A percentile compares a stretch with the other conserved stretches of the same genome.
Evolutionary conservation across 2,888 invertebrate species (phyloP).

Genomic region (Cosmopolites sordidus): DNA sequence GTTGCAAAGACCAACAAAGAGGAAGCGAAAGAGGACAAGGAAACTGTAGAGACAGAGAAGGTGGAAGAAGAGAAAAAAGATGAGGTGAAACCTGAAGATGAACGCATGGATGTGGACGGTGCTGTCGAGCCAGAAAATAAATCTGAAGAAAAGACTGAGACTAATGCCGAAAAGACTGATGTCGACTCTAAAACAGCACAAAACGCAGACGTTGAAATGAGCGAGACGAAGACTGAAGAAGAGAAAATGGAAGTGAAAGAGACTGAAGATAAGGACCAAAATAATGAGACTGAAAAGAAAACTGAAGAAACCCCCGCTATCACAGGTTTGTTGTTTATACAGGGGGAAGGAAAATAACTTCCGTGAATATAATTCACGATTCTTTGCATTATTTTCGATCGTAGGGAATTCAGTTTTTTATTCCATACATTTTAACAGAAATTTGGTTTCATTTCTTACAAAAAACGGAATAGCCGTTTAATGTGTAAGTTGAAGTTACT

Average conservation of each 20-base stretch:
- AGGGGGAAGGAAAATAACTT: no score
- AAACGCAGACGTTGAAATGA: constrained; percentile 12
- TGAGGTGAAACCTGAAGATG: constrained; percentile 26
- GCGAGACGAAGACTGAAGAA: constrained; percentile 14
- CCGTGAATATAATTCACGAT: no score
- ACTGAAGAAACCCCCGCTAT: neutral
- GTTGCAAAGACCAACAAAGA: constrained; percentile 51
- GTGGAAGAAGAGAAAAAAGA: constrained; percentile 38
- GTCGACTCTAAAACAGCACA: constrained; percentile 3
- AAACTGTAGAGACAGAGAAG: constrained; percentile 39
- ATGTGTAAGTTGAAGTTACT: no score
- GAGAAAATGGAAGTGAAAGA: constrained; percentile 14
- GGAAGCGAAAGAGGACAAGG: constrained; percentile 12
- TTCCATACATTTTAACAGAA: no score
- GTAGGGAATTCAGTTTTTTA: no score
- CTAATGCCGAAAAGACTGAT: constrained; percentile 7
- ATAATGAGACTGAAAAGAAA: neutral
- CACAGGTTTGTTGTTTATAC: neutral
- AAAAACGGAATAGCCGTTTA: constrained; percentile 40
- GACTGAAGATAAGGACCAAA: constrained; percentile 15
- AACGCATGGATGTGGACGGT: constrained; percentile 31
- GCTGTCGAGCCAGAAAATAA: neutral
- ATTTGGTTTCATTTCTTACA: constrained; percentile 22
- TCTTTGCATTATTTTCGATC: no score
- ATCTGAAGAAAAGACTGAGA: constrained; percentile 20